Evolutionary conservation across 2,797 vertebrate genomes (phyloP), one percentile per base, ranked within the genome.

Genomic region (Nasua narica): DNA sequence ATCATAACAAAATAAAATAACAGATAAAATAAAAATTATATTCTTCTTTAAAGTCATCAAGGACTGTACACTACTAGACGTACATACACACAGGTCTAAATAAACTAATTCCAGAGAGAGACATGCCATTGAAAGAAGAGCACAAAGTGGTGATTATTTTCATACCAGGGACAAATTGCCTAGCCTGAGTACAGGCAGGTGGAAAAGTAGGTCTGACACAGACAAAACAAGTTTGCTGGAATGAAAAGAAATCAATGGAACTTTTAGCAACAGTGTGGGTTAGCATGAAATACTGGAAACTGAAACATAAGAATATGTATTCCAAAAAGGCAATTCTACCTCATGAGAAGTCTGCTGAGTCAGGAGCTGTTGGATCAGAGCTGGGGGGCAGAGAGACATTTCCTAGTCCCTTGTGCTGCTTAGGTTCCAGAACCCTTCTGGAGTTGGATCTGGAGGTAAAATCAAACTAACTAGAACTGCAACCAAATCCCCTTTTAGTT

Each of bases 241-340:
- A 87, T 87, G 50, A 89, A 25, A 60, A 94, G 56, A 97, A 90
- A 78, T 91, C 60, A 88, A 69, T 32, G 74, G 48, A 91, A 87
- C 43, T 86, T 94, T 74, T 54, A 90, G 92, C 54, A 86, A 58
- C 2, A 87, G 9, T 18, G 14, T n/a, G 46, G 29, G 27, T 46
- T 92, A 69, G 69, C 25, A 35, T 40, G 65, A 90, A 70, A 93
- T 70, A 67, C 1, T 87, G 37, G 54, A 82, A 89, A 65, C 60
- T 86, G 67, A 96, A 72, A 94, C 72, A 65, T 74, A 92, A 81
- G 97, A 94, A 70, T 79, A 58, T 48, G 48, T 77, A 48, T 85
- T 74, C 90, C 60, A 65, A 78, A 92, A 91, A 0, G 58, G 70
- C 27, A 76, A 19, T 92, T 74, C 85, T 96, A 12, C 21, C 13